Evolutionary conservation across 2,113 vertebrate genomes (phyloP).

Genomic region (human): GRCh38 chr14:71998501-71999000

Average conservation of each 20-base stretch:
- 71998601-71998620: not conserved
- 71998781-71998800: not conserved
- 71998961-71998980: too few relatives aligned
- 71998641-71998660: not conserved
- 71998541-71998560: not conserved
- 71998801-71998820: not conserved
- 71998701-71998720: not conserved
- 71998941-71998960: not conserved
- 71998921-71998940: slow-evolving; percentile 50
- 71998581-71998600: not conserved
- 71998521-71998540: not conserved
- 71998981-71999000: too few relatives aligned
- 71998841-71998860: not conserved
- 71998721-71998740: not conserved
- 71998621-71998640: not conserved
- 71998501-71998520: not conserved
- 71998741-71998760: not conserved
- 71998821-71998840: not conserved
- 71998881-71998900: not conserved
- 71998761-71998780: not conserved
- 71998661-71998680: not conserved
- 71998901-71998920: not conserved
- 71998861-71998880: not conserved
- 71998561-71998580: not conserved
- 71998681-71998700: not conserved